These are phyloP conservation scores for Tarsius wallacei DNA, from an alignment of 2,797 vertebrate genomes.

Conservation along the genomic window DNA sequence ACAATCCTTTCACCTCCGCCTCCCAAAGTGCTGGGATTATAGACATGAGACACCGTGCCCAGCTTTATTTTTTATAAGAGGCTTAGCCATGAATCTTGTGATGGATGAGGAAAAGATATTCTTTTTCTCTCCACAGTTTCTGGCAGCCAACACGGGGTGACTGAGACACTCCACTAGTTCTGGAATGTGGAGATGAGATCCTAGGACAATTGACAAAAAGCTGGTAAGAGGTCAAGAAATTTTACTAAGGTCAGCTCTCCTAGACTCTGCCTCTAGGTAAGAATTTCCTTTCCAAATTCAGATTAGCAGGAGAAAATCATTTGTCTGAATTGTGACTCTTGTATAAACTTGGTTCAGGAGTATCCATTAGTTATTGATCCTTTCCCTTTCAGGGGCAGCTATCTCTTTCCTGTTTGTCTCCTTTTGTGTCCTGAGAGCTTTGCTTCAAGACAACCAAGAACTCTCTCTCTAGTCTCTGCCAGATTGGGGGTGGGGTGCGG, in stretches of 20 bases:
- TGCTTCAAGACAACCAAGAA: neutral
- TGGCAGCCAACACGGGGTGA: neutral
- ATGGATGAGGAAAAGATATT: neutral
- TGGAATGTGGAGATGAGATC: neutral
- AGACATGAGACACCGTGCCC: no score
- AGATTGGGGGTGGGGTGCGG: neutral
- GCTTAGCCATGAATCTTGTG: neutral
- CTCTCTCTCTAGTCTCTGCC: neutral
- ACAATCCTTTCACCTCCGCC: no score
- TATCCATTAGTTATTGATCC: neutral
- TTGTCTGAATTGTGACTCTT: neutral
- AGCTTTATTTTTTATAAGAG: neutral
- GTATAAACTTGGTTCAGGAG: neutral
- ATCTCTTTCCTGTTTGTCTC: neutral
- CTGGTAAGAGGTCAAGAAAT: neutral
- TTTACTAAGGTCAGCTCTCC: neutral
- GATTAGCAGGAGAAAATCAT: neutral
- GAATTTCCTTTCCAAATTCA: neutral
- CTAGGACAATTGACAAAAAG: neutral
- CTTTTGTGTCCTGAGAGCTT: neutral
- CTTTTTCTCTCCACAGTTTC: neutral
- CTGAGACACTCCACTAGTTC: neutral
- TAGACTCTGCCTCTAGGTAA: neutral
- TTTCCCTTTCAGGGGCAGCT: neutral
- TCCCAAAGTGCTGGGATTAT: no score